Conservation (phyloP, 2,797 vertebrate species). For the Alfaro cultratus region DNA sequence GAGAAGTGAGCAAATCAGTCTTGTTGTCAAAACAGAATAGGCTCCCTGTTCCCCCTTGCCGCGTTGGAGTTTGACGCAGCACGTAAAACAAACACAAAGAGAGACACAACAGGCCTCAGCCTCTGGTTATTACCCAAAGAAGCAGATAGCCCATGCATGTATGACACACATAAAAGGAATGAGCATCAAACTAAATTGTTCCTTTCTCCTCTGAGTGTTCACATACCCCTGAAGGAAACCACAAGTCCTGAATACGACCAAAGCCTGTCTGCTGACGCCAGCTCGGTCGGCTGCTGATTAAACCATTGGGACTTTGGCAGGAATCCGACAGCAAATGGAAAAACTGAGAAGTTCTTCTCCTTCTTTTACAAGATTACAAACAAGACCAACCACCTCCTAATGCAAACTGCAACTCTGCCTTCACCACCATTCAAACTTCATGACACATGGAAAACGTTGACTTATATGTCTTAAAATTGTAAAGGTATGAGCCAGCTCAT, state of each 20-base stretch:
- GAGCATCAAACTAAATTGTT: slow-evolving; percentile 66
- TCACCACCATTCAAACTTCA: slow-evolving; percentile 6
- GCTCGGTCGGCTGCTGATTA: slow-evolving; percentile 69
- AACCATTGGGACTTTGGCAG: slow-evolving; percentile 73
- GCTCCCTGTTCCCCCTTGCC: slow-evolving; percentile 42
- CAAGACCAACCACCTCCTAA: slow-evolving; percentile 9
- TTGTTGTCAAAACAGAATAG: slow-evolving; percentile 62
- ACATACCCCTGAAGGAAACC: slow-evolving; percentile 70
- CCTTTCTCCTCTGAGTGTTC: slow-evolving; percentile 62
- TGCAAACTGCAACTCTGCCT: slow-evolving; percentile 9
- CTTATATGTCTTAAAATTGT: background rate
- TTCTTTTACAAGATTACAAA: slow-evolving; percentile 54
- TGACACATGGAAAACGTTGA: background rate
- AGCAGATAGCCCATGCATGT: slow-evolving; percentile 56
- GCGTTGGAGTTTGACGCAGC: slow-evolving; percentile 31
- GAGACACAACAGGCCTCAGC: slow-evolving; percentile 30
- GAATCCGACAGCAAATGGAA: slow-evolving; percentile 59
- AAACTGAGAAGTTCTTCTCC: slow-evolving; percentile 51
- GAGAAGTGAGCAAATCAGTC: slow-evolving; percentile 44
- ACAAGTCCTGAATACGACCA: slow-evolving; percentile 69
- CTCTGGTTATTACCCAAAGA: slow-evolving; percentile 37
- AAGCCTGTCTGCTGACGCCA: slow-evolving; percentile 73
- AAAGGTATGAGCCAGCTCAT: slow-evolving; percentile 1
- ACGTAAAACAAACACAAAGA: slow-evolving; percentile 41
- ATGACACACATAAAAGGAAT: slow-evolving; percentile 73